Base-by-base conservation (phyloP, 2,888 invertebrate species). In the Drosophila planitibia region DNA sequence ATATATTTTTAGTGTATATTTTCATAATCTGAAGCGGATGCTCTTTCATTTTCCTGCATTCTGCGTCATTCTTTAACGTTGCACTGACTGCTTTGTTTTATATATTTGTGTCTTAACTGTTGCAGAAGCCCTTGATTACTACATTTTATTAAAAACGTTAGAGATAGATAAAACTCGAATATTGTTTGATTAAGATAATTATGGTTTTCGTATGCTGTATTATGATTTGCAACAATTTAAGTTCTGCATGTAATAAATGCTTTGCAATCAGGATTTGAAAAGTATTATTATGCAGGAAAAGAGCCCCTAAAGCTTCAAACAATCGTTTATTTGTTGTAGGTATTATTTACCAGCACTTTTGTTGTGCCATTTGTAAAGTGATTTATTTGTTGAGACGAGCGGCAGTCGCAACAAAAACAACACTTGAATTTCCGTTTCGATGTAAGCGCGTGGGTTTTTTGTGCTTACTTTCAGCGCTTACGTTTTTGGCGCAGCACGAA, bases 401-500 rank as follows among this genome's bases (percentile, higher is more conserved):
- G 41, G 52, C 53, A 62, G 51, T 30, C 70, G 58, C 54, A 39
- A 41, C 28, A 44, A 39, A 39, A 64, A 30, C 58, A 66, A 58
- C 59, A 58, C 39, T 64, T 65, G 62, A 68, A 71, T 80, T 58
- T 66, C 66, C 78, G 53, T 77, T 79, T 79, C 54, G 58, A 25
- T 32, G 25, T 30, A 41, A 39, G 59, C 70, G 53, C 60, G 51
- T 63, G 73, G 52, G 51, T 32, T 49, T 66, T 33, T 64, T 78
- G 53, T 64, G 67, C 76, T 80, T 84, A 90, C 89, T 90, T 90
- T 74, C 53, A 83, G 82, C 89, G 72, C 82, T 77, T 79, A 67
- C 69, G 70, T 68, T 81, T 81, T 81, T 85, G 79, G 76, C 80
- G 51, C 57, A 32, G 74, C 79, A 86, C 76, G 74, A 74, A 83